Base-by-base conservation (phyloP, 2,888 invertebrate species). In the Cephonodes hylas region DNA sequence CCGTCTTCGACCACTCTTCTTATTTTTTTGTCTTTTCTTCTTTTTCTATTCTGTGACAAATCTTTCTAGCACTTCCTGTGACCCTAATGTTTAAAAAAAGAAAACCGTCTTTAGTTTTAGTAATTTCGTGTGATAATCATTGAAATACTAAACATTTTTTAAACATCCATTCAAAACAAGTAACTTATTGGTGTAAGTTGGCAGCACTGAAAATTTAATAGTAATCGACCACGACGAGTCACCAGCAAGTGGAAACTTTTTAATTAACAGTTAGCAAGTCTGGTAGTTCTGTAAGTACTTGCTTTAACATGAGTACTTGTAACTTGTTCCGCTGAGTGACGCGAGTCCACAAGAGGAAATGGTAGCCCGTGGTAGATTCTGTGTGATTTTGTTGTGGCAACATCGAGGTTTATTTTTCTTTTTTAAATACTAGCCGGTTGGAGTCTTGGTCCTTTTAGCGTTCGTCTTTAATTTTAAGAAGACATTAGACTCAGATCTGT, bases 181-280 rank as follows among this genome's bases (percentile, higher is more conserved):
- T 3, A 31, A 8, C 1, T 23, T 2, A 34, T 3, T 3, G 7
- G 27, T 8, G 4, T 1, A 25, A 48, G 25, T 22, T 23, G 25
- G 27, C 27, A 46, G 13, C 45, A 53, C 53, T 31, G 18, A 31
- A 31, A 53, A 18, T 7, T 31, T 53, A 34, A 38, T 38, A 18
- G 31, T 10, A 53, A 53, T 53, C 18, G 31, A 31, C 53, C 13
- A 15, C 27, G 27, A 15, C 27, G 27, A 31, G 53, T 31, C n/a
- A 27, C 15, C 18, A 10, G 27, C 44, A 42, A 59, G 58, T 31
- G n/a, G 42, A 1, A 58, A 58, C n/a, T 42, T 44, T 18, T 58
- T 44, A 59, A 59, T 59, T 59, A 59, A 44, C 58, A 42, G 44
- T 42, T 44, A 59, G 25, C 44, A 59, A 59, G 58, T 42, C 58